Evolutionary conservation across 2,797 vertebrate species (phyloP).

Genomic region (Oophaga sylvatica): DNA sequence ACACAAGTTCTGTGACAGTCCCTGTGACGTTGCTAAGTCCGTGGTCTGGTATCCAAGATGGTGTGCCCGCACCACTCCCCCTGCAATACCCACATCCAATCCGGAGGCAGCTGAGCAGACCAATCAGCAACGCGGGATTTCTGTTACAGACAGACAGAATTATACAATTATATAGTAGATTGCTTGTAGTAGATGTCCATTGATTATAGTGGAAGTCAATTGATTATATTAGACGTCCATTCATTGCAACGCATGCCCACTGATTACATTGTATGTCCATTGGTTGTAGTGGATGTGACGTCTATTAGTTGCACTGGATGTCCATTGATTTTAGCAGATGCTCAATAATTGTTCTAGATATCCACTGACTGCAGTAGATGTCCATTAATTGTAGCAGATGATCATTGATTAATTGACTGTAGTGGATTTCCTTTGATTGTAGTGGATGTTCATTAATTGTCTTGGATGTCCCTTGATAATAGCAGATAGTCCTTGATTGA

Average conservation of each 20-base stretch:
- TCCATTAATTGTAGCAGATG: not conserved
- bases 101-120: no score
- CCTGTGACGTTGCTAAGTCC: no score
- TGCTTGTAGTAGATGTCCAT: not conserved
- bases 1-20: no score
- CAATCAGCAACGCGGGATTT: no score
- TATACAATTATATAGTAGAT: not conserved
- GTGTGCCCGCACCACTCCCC: no score
- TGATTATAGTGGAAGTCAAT: not conserved
- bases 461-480: not conserved
- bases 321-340: not conserved
- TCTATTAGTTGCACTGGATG: not conserved
- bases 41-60: no score
- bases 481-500: not conserved
- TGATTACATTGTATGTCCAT: not conserved
- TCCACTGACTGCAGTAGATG: not conserved
- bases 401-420: not conserved
- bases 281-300: not conserved
- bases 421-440: not conserved
- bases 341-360: not conserved
- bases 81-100: no score
- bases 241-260: no score
- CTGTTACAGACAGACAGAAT: no score
- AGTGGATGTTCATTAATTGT: not conserved
- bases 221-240: no score